Evolutionary conservation across 2,888 invertebrate species (phyloP).

Genomic region (Amphipyra tragopoginis): DNA sequence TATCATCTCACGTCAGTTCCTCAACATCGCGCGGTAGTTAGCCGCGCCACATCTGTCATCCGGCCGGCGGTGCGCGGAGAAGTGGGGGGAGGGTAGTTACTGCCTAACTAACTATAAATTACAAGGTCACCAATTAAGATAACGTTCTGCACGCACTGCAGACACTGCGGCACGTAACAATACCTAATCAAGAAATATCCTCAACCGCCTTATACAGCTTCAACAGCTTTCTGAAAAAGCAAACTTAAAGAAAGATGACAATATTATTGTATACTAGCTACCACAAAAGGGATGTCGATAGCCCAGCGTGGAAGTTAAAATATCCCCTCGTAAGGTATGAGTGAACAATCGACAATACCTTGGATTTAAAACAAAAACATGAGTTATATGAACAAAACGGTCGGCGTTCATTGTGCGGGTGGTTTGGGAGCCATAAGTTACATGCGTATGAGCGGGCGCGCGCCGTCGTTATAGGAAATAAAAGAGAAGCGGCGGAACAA

Average conservation of each 20-base stretch:
- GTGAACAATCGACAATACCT: constrained; percentile 77
- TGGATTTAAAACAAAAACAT: constrained; percentile 59
- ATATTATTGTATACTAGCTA: constrained; percentile 3
- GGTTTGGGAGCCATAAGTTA: constrained; percentile 77
- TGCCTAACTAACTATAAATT: constrained; percentile 74
- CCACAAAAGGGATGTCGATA: constrained; percentile 19
- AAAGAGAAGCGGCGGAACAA: constrained; percentile 71
- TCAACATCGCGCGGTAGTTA: constrained; percentile 11
- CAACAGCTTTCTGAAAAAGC: background rate
- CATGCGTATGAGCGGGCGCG: constrained; percentile 65
- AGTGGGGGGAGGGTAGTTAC: constrained; percentile 25
- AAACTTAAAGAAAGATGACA: background rate
- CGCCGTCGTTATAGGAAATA: constrained; percentile 54
- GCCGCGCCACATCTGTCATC: constrained; percentile 48
- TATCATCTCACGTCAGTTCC: constrained; percentile 54
- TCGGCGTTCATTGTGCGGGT: constrained; percentile 64
- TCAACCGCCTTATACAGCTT: background rate
- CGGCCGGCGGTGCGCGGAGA: constrained; percentile 5
- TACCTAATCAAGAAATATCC: background rate
- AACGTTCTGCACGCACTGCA: constrained; percentile 52
- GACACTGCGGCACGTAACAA: constrained; percentile 14
- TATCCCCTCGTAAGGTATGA: constrained; percentile 62
- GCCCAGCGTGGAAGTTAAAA: constrained; percentile 46
- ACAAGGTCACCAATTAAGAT: constrained; percentile 78
- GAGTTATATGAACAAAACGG: constrained; percentile 54